These are phyloP conservation scores for Steinernema khuongi DNA, from an alignment of 1,140 invertebrate species.

Conservation along the genomic window DNA sequence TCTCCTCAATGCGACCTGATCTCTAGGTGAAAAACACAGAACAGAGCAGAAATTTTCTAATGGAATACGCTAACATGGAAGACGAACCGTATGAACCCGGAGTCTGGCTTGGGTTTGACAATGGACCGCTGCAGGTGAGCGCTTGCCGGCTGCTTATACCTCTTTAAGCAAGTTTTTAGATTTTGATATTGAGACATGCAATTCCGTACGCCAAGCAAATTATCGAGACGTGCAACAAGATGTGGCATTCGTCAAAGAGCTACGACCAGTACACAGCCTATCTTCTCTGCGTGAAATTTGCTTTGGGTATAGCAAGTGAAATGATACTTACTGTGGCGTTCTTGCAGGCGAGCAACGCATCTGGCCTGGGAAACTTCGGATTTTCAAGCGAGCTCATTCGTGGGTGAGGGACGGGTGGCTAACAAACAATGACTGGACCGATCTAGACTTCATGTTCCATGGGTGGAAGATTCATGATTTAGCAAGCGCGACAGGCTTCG, in stretches of 20 bases:
- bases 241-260: conserved; percentile 39
- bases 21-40: conserved; percentile 44
- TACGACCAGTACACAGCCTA: conserved; percentile 50
- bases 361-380: conserved; percentile 38
- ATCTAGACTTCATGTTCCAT: conserved; percentile 37
- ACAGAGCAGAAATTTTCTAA: conserved; percentile 39
- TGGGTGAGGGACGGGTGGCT: conserved; percentile 38
- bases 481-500: conserved; percentile 23
- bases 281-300: conserved; percentile 42
- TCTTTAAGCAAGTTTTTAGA: conserved; percentile 29
- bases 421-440: conserved; percentile 24
- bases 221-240: conserved; percentile 34
- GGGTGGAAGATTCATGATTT: conserved; percentile 29
- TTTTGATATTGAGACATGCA: conserved; percentile 39
- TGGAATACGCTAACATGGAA: conserved; percentile 43
- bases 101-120: conserved; percentile 42
- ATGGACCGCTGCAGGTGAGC: conserved; percentile 40
- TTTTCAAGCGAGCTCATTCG: conserved; percentile 31
- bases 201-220: conserved; percentile 39
- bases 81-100: conserved; percentile 30
- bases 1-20: no score
- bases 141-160: background rate
- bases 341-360: conserved; percentile 31
- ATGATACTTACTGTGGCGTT: no score
- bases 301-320: conserved; percentile 29